Evolutionary conservation across 1,140 invertebrate genomes (phyloP).

Genomic region (Coenobita brevimanus): DNA sequence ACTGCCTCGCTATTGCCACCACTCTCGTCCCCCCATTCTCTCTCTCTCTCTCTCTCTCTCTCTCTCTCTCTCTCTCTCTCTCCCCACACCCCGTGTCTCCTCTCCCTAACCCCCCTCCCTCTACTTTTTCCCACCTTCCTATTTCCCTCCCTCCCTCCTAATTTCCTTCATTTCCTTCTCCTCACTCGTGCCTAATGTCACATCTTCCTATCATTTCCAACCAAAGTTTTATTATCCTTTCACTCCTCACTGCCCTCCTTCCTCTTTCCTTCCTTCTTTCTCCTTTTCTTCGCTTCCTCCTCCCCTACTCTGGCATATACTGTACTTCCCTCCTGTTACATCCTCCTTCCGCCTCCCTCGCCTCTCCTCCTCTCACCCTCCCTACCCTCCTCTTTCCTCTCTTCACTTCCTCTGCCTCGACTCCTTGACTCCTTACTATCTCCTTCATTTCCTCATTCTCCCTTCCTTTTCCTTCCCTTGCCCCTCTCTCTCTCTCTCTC

Average conservation of each 20-base stretch:
- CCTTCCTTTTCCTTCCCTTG: neutral
- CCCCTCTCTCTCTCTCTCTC: neutral
- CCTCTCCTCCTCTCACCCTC: neutral
- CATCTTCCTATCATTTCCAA: neutral
- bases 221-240: neutral
- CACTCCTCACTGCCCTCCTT: neutral
- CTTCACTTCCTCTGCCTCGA: neutral
- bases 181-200: neutral
- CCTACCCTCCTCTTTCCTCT: neutral
- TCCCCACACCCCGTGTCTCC: neutral
- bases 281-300: neutral
- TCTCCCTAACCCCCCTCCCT: neutral
- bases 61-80: neutral
- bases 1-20: neutral
- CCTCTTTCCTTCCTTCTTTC: neutral
- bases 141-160: neutral
- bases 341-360: neutral
- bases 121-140: neutral
- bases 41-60: neutral
- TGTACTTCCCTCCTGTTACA: neutral
- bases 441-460: too few relatives aligned
- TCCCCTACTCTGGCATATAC: neutral
- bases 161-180: neutral
- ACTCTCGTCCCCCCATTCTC: neutral
- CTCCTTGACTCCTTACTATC: too few relatives aligned